phyloP scores from a whole-genome alignment of 1,140 invertebrate genomes.

The Dendroctonus ponderosae region DNA sequence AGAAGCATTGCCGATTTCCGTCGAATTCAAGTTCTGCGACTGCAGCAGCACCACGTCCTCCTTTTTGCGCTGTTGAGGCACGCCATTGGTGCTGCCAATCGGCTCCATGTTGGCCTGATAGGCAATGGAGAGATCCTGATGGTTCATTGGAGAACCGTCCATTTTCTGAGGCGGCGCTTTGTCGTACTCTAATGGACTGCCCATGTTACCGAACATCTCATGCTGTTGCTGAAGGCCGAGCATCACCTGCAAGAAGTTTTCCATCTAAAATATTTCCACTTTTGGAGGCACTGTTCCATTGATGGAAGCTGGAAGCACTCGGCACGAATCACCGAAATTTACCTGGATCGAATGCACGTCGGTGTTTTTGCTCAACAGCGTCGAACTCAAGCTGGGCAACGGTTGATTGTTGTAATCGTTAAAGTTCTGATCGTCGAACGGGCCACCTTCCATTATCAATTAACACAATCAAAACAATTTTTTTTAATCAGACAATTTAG shows the following conservation, averaged over 20 bases:
- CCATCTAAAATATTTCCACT: neutral
- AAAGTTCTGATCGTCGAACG: conserved; percentile 75
- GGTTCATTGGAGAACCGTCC: conserved; percentile 46
- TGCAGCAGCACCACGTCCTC: conserved; percentile 56
- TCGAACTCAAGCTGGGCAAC: conserved; percentile 52
- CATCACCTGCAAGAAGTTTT: conserved; percentile 57
- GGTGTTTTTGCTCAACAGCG: conserved; percentile 49
- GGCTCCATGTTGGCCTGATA: conserved; percentile 46
- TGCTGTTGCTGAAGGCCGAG: conserved; percentile 62
- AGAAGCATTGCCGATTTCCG: conserved; percentile 44
- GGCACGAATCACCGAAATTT: neutral
- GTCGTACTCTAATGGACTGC: conserved; percentile 47
- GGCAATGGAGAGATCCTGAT: conserved; percentile 46
- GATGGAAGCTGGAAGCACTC: neutral
- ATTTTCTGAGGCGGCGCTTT: conserved; percentile 46
- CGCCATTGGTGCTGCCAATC: conserved; percentile 51
- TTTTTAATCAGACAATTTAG: conserved; percentile 43
- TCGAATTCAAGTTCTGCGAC: conserved; percentile 47
- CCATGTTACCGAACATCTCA: conserved; percentile 51
- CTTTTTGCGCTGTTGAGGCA: conserved; percentile 51
- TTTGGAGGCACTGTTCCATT: neutral
- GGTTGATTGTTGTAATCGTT: conserved; percentile 67
- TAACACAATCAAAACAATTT: conserved; percentile 43
- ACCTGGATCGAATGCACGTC: conserved; percentile 62
- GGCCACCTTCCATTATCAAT: conserved; percentile 65